Evolutionary conservation across 2,888 invertebrate genomes (phyloP).

Genomic region (Poecilus cupreus): DNA sequence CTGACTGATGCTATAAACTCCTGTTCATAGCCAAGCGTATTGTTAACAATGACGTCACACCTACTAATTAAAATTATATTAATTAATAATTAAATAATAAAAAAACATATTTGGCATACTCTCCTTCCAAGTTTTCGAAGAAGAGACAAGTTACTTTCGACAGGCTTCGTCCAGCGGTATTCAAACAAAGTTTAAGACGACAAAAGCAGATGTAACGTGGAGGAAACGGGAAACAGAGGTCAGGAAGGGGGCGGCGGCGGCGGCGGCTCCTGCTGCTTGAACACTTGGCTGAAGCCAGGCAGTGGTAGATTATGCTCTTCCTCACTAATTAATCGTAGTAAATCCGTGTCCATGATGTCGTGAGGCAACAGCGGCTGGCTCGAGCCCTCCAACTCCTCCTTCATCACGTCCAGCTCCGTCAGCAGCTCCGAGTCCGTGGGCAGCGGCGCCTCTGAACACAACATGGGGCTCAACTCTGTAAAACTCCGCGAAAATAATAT

Average conservation of each 20-base stretch:
- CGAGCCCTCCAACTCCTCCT: conserved; percentile 36
- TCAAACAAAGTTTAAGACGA: not conserved
- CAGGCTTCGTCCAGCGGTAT: not conserved
- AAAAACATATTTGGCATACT: conserved; percentile 35
- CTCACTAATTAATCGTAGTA: conserved; percentile 55
- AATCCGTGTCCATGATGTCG: conserved; percentile 56
- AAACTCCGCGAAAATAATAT: conserved; percentile 61
- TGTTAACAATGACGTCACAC: conserved; percentile 38
- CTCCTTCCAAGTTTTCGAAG: not conserved
- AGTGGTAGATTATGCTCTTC: conserved; percentile 71
- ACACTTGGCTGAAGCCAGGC: conserved; percentile 74
- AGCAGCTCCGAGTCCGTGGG: conserved; percentile 52
- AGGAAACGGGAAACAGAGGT: not conserved
- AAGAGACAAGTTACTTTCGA: conserved; percentile 25
- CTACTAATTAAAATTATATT: conserved; percentile 13
- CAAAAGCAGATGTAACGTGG: conserved; percentile 19
- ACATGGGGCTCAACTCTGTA: conserved; percentile 62
- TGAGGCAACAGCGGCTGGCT: conserved; percentile 43
- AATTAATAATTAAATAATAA: conserved; percentile 38
- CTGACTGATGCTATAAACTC: conserved; percentile 42
- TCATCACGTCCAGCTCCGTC: conserved; percentile 54
- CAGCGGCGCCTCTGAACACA: conserved; percentile 62
- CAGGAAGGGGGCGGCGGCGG: conserved; percentile 59
- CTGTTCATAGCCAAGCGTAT: conserved; percentile 38
- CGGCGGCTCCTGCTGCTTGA: conserved; percentile 65